These are phyloP conservation scores for Cossypha heuglini DNA, from an alignment of 2,797 vertebrate genomes.

Conservation along the genomic window DNA sequence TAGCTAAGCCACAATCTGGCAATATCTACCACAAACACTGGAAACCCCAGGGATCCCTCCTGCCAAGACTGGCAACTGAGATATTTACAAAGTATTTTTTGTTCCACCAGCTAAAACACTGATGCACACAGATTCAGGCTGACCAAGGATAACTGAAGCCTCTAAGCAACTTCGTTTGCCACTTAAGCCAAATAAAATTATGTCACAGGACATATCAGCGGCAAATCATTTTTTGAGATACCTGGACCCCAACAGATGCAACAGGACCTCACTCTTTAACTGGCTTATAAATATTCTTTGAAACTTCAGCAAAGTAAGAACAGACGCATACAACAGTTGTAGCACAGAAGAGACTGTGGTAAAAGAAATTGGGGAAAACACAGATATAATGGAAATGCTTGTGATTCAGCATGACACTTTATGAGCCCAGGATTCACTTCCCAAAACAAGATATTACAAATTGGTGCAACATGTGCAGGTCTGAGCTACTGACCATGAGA, in stretches of 20 bases:
- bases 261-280: background rate
- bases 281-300: background rate
- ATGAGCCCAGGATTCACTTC: background rate
- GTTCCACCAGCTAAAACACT: background rate
- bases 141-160: background rate
- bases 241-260: background rate
- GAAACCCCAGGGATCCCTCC: background rate
- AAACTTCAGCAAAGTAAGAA: background rate
- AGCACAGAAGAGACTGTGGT: background rate
- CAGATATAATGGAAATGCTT: fast-evolving
- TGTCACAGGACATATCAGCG: background rate
- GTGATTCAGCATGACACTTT: background rate
- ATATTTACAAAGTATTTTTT: background rate
- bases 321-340: background rate
- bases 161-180: background rate
- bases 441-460: background rate
- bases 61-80: background rate
- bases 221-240: background rate
- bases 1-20: background rate
- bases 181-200: background rate
- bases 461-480: background rate
- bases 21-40: background rate
- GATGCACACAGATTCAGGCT: background rate
- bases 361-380: background rate
- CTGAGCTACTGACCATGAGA: background rate